Percentiles rank a stretch among this genome's conserved stretches.
phyloP scores from a whole-genome alignment of 2,113 vertebrate species.

The Psammodynastes pulverulentus region DNA sequence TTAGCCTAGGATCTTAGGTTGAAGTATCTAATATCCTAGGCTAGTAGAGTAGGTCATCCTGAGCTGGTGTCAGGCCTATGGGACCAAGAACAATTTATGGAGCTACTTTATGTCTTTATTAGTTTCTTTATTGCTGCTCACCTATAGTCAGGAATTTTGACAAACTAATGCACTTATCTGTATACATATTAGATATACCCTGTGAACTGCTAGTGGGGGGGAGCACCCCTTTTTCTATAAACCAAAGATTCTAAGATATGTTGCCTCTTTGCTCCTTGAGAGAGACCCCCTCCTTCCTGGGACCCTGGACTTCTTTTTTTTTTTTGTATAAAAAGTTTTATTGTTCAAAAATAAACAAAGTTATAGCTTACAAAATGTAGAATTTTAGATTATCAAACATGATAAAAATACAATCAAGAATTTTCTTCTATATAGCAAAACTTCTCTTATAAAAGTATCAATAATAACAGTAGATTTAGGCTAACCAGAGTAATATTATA shows the following conservation, averaged over 20 bases:
- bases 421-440: too few relatives aligned
- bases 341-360: too few relatives aligned
- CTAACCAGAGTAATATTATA: too few relatives aligned
- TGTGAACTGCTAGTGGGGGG: neutral
- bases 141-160: neutral
- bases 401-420: too few relatives aligned
- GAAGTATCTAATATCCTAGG: neutral
- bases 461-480: too few relatives aligned
- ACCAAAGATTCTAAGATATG: neutral
- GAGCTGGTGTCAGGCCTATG: neutral
- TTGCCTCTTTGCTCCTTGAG: neutral
- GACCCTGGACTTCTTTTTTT: too few relatives aligned
- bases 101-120: neutral
- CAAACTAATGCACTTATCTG: neutral
- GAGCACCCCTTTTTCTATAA: neutral
- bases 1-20: neutral
- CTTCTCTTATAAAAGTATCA: too few relatives aligned
- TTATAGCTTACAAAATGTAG: too few relatives aligned
- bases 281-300: neutral
- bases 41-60: neutral
- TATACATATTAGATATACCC: neutral
- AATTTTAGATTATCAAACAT: too few relatives aligned
- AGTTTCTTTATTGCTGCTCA: neutral
- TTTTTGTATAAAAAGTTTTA: too few relatives aligned
- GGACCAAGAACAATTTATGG: neutral